Conservation (phyloP, 64 coral and sea anemone genomes). For the Pachyseris speciosa region DNA sequence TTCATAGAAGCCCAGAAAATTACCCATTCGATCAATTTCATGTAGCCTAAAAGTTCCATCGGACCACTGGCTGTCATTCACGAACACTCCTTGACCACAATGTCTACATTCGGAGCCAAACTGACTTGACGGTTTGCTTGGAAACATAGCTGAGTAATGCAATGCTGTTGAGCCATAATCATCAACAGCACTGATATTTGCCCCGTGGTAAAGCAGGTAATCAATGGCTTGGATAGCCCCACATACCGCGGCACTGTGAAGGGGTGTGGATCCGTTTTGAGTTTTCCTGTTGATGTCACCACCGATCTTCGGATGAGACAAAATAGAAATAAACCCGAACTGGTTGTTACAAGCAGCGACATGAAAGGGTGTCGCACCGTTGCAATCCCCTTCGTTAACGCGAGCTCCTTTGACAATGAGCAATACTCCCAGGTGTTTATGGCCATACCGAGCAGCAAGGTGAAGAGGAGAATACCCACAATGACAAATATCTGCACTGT, state of each 20-base stretch:
- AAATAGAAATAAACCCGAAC: neutral
- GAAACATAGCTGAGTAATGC: neutral
- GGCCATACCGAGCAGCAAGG: neutral
- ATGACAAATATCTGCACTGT: neutral
- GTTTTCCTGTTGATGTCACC: neutral
- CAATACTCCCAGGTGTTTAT: neutral
- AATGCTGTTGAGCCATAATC: neutral
- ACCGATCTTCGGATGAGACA: neutral
- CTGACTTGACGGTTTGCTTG: too few relatives aligned
- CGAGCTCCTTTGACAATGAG: neutral
- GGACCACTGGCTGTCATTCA: neutral
- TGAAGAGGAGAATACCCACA: conserved; percentile 13
- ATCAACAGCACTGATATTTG: conserved; percentile 21
- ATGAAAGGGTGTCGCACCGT: conserved; percentile 21
- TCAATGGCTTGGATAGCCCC: neutral
- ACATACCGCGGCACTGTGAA: conserved; percentile 46
- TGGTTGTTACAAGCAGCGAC: conserved; percentile 47
- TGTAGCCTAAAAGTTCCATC: neutral
- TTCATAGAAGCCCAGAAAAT: too few relatives aligned
- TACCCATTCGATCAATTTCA: neutral
- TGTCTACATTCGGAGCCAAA: neutral
- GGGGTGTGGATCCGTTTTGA: conserved; percentile 14
- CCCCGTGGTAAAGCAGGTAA: neutral
- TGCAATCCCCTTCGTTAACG: neutral
- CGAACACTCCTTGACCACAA: neutral